phyloP scores from a whole-genome alignment of 2,797 vertebrate genomes.

The Typhlichthys eigenmanni region DNA sequence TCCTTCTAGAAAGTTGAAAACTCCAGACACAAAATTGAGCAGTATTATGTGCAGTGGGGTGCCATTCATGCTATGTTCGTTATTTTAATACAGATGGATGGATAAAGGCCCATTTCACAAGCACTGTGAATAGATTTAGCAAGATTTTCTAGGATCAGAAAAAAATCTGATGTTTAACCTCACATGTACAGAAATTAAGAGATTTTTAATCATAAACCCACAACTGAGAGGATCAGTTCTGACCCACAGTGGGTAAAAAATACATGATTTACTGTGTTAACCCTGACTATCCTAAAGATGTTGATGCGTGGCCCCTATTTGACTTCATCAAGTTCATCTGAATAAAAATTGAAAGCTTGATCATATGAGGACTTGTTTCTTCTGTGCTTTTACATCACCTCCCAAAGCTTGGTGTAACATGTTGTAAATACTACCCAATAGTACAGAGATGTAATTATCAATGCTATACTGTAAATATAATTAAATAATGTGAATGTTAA shows the following conservation, averaged over 20 bases:
- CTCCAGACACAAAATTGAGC: conserved; percentile 43
- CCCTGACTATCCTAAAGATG: background rate
- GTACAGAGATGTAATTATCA: too few relatives aligned
- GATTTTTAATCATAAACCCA: conserved; percentile 38
- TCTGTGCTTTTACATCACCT: too few relatives aligned
- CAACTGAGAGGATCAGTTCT: conserved; percentile 43
- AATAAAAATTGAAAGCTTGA: too few relatives aligned
- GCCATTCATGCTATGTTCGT: conserved; percentile 54
- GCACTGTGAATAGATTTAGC: conserved; percentile 65
- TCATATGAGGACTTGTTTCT: too few relatives aligned
- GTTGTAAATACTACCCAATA: too few relatives aligned
- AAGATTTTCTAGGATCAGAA: conserved; percentile 59
- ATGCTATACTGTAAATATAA: too few relatives aligned
- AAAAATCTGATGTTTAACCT: conserved; percentile 63
- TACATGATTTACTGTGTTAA: conserved; percentile 21
- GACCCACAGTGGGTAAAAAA: conserved; percentile 48
- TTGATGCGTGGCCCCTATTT: too few relatives aligned
- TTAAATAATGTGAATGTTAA: too few relatives aligned
- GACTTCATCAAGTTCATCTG: too few relatives aligned
- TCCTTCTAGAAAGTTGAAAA: conserved; percentile 20
- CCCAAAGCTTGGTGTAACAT: too few relatives aligned
- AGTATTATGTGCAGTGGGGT: conserved; percentile 54
- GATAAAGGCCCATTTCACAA: conserved; percentile 63
- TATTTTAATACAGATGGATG: conserved; percentile 61
- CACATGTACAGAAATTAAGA: conserved; percentile 45